phyloP scores from a whole-genome alignment of 2,113 vertebrate species.

The Forbesichthys agassizii region DNA sequence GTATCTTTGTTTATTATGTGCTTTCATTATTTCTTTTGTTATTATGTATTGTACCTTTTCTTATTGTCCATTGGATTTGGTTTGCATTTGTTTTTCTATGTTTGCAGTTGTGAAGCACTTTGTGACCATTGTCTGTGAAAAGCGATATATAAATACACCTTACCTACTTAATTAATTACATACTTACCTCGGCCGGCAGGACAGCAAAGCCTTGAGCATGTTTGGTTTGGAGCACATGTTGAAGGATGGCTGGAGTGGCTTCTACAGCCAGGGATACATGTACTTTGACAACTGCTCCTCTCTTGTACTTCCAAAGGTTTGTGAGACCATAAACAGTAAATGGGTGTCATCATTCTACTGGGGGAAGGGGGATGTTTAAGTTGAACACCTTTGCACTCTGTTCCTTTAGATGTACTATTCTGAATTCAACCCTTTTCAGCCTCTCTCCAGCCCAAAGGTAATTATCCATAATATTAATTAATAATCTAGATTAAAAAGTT shows the following conservation, averaged over 20 bases:
- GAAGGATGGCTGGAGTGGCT: slow-evolving; percentile 84
- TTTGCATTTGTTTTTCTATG: too few species aligned
- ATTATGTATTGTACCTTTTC: too few species aligned
- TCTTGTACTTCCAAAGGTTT: slow-evolving; percentile 85
- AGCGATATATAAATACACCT: too few species aligned
- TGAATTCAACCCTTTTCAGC: slow-evolving; percentile 80
- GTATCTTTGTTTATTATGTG: too few species aligned
- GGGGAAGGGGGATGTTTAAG: background rate
- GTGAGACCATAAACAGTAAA: background rate
- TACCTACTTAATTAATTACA: background rate
- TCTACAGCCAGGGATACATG: slow-evolving; percentile 81
- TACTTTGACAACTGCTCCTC: slow-evolving; percentile 83
- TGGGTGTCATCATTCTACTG: background rate
- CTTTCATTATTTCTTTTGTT: too few species aligned
- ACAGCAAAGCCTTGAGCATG: slow-evolving; percentile 80
- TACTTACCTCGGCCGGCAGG: slow-evolving; percentile 59
- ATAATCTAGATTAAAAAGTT: too few species aligned
- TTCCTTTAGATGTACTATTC: slow-evolving; percentile 79
- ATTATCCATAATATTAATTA: slow-evolving; percentile 4
- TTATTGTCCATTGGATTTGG: too few species aligned
- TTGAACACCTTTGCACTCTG: background rate
- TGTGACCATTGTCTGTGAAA: background rate
- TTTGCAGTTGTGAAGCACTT: too few species aligned
- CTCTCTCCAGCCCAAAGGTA: slow-evolving; percentile 73
- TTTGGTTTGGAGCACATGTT: slow-evolving; percentile 81